Evolutionary conservation across 2,888 invertebrate species (phyloP), one percentile per base, ranked within the genome.

Genomic region (Dusona sp.): DNA sequence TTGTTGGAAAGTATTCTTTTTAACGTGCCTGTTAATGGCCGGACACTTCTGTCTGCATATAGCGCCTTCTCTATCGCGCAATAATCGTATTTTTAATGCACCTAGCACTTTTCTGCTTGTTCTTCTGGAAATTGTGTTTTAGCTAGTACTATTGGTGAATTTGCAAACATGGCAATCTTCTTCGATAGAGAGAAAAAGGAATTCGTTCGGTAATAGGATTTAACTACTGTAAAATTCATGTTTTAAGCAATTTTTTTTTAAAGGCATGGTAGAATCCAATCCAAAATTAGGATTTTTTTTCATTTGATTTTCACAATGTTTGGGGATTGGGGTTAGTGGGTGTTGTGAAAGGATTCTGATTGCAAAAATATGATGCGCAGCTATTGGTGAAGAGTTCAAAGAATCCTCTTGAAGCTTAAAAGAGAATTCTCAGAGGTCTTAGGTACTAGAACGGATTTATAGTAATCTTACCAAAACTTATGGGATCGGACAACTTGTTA

Each of bases 31-130:
- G 84, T 84, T 86, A 86, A 86, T 86, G 86, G 79, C 79, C 70
- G 64, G 64, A 77, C 84, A 78, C 73, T 86, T 82, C 78, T 81
- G 11, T 45, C 42, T 22, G 33, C 19, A 16, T 57, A n/a, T 42
- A 45, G 75, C n/a, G 25, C 33, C 38, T 57, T 80, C 72, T 29
- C 57, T 75, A 82, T 84, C 81, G 81, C 64, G 79, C 78, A 70
- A 86, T 84, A 84, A 86, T 86, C 86, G 81, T 86, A 82, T 84
- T 82, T 84, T 33, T 29, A 84, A 84, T 86, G 81, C 68, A 86
- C 64, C 67, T 45, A 33, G n/a, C 68, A 68, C 74, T 73, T 80
- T 78, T 57, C 19, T 67, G 13, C 67, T 80, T 57, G 11, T 81
- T 42, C 33, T 68, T 81, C 78, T 81, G 61, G 54, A 86, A 84